Conservation (phyloP, 2,888 invertebrate genomes). For the Rhodophaea formosa region DNA sequence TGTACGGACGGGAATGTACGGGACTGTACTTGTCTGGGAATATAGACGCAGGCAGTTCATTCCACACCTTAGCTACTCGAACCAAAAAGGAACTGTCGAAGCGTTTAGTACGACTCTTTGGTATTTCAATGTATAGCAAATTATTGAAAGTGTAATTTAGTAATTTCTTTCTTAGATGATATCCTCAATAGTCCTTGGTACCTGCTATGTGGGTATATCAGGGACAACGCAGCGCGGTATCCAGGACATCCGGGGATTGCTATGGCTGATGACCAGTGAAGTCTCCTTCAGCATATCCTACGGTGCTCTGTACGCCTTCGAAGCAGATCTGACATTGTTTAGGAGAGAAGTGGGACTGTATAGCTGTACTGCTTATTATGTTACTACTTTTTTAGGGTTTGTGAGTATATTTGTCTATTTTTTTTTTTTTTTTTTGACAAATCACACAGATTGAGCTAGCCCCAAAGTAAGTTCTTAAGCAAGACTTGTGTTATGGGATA, state of each 20-base stretch:
- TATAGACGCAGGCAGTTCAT: no score
- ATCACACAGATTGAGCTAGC: no score
- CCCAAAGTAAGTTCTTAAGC: no score
- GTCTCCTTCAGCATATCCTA: constrained; percentile 71
- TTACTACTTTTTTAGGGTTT: constrained; percentile 55
- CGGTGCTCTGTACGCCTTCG: constrained; percentile 67
- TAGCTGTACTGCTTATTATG: constrained; percentile 64
- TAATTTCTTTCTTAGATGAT: constrained; percentile 46
- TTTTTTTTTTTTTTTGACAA: no score
- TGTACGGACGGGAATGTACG: no score
- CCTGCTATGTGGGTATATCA: constrained; percentile 64
- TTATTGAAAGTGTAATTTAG: no score
- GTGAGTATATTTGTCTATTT: constrained; percentile 43
- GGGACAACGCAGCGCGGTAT: constrained; percentile 71
- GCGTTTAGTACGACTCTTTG: no score
- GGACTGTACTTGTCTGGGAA: no score
- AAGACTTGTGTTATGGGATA: no score
- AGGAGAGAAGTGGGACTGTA: constrained; percentile 70
- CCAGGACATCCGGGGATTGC: constrained; percentile 68
- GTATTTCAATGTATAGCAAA: no score
- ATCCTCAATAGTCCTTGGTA: constrained; percentile 63
- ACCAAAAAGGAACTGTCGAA: no score
- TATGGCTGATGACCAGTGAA: constrained; percentile 77
- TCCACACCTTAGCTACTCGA: no score
- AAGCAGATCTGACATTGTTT: constrained; percentile 62